Evolutionary conservation across 2,113 vertebrate genomes (phyloP), one percentile per base, ranked within the genome.

Genomic region (Mystacornis crossleyi): DNA sequence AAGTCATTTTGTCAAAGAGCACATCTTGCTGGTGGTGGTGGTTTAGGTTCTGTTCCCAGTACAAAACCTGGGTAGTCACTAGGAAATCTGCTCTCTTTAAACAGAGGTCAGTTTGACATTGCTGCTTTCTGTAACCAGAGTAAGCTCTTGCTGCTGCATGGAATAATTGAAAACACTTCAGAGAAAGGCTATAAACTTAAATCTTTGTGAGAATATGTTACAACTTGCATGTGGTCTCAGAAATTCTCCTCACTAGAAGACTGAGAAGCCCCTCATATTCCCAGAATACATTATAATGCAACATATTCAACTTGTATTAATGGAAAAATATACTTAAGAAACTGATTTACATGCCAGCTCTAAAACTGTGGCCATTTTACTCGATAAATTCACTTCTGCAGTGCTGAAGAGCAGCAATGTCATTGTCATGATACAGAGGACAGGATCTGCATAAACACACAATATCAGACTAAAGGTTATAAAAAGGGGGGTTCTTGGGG

Each of bases 401-500:
- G 17, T 13, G 9, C 47, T 70, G 21, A 84, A 91, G 33, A 54
- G 12, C 29, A 78, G 42, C 31, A 23, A 0, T 18, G 10, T 16
- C 38, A 53, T 26, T 74, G 28, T 66, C 16, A 60, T 2, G 14
- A 81, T n/a, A 58, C 9, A 87, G n/a, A 55, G 10, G 9, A 67
- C 6, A 79, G 12, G 55, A 72, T 20, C 36, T 67, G 19, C 61
- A 75, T 60, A 55, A 85, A 87, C 48, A 90, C 43, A 90, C 31
- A 60, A 25, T 29, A 34, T 9, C n/a, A 53, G 24, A 48, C 24
- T 43, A 64, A 51, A 79, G 6, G 48, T n/a, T 42, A 67, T 43
- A 25, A 74, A 54, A 89, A 31, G 8, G 6, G 60, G 18, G 0
- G 0, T 10, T 51, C 60, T 38, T 45, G 12, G 9, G 4, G 45